These are phyloP conservation scores for Euura lappo DNA, from an alignment of 1,140 invertebrate species.

Conservation along the genomic window DNA sequence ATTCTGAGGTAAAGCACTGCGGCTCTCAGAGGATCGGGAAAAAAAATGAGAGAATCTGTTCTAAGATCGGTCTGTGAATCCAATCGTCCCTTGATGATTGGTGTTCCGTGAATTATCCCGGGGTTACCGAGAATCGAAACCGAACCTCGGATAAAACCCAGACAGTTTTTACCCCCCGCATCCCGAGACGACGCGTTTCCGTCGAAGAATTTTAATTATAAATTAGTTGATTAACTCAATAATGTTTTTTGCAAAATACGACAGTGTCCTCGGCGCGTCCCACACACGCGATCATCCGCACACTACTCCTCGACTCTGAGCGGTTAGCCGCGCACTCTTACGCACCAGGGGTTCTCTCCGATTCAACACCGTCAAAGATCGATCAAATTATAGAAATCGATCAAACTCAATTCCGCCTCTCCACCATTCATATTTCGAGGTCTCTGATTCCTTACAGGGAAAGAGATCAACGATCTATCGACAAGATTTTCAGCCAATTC, in stretches of 20 bases:
- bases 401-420: too few relatives aligned
- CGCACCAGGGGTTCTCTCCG: slow-evolving; percentile 43
- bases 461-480: too few relatives aligned
- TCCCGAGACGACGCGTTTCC: slow-evolving; percentile 33
- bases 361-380: not conserved
- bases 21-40: not conserved
- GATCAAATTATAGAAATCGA: too few relatives aligned
- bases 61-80: too few relatives aligned
- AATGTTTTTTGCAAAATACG: slow-evolving; percentile 53
- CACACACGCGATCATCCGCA: slow-evolving; percentile 6
- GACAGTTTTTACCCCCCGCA: slow-evolving; percentile 17
- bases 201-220: slow-evolving; percentile 63
- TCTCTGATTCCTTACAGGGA: too few relatives aligned
- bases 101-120: slow-evolving; percentile 58
- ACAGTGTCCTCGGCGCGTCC: slow-evolving; percentile 45
- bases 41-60: too few relatives aligned
- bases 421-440: too few relatives aligned
- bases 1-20: not conserved
- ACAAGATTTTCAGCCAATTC: too few relatives aligned
- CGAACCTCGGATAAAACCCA: slow-evolving; percentile 24
- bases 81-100: too few relatives aligned
- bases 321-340: slow-evolving; percentile 25
- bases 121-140: slow-evolving; percentile 55
- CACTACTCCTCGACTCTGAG: slow-evolving; percentile 28
- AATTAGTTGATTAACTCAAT: slow-evolving; percentile 65